Evolutionary conservation across 2,888 invertebrate genomes (phyloP), one percentile per base, ranked within the genome.

Genomic region (Didymodactylos carnosus): DNA sequence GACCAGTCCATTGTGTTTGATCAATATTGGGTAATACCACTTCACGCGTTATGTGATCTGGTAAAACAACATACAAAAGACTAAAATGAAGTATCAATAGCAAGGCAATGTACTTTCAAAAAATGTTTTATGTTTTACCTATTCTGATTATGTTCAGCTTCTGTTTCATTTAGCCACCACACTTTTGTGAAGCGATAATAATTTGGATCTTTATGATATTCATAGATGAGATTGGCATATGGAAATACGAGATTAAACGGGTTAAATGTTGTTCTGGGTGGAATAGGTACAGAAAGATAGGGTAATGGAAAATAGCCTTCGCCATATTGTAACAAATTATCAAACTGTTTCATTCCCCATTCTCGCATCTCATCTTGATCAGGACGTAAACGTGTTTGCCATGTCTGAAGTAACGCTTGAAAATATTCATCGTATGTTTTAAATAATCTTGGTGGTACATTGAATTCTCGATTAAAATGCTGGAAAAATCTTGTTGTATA

Each of bases 91-190:
- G n/a, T n/a, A n/a, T n/a, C n/a, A 27, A 23, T 40, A 35, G 8
- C 8, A 49, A 41, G 16, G 1, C 29, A 51, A 51, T 51, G n/a
- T 19, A 39, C 27, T 39, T 1, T 29, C 19, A 43, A 40, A 16
- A 23, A 1, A 39, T 39, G n/a, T n/a, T 29, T 13, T 4, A n/a
- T 7, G 16, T 14, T 13, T 1, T 70, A 73, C 73, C 35, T 39
- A 43, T 74, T 29, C 29, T 35, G 39, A 74, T 74, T 74, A 16
- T 16, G n/a, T 16, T 39, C 25, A 41, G 40, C 49, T 43, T 53
- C 23, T 29, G 71, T 74, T 35, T 74, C 40, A 69, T 74, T 74
- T 25, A 71, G 71, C 71, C 71, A 74, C 74, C 74, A 74, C 19
- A 41, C 71, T 39, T 39, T 49, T 16, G 74, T 62, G 69, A 41